Evolutionary conservation across 2,113 vertebrate genomes (phyloP).

Genomic region (Pipa parva): DNA sequence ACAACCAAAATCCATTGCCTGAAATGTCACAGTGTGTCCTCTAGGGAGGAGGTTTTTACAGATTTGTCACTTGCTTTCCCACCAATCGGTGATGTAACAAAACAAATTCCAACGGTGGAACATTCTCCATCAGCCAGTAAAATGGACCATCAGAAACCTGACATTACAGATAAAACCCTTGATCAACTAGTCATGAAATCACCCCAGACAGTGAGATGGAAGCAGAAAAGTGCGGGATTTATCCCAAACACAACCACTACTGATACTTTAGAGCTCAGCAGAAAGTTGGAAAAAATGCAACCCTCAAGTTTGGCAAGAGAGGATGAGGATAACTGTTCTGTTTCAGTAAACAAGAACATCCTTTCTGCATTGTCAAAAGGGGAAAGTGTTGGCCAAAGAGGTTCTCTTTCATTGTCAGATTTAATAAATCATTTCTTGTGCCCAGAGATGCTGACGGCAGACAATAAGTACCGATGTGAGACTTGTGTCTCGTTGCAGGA

Average conservation of each 20-base stretch:
- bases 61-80: constrained; percentile 76
- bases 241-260: not conserved
- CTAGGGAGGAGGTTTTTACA: constrained; percentile 74
- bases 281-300: not conserved
- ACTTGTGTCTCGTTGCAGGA: constrained; percentile 70
- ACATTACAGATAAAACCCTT: constrained; percentile 15
- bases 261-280: constrained; percentile 40
- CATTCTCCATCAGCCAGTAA: constrained; percentile 47
- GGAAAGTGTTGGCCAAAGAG: constrained; percentile 29
- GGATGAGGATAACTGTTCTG: not conserved
- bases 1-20: constrained; percentile 71
- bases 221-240: constrained; percentile 6
- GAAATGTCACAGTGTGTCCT: constrained; percentile 68
- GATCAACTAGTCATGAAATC: constrained; percentile 37
- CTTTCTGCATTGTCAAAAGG: not conserved
- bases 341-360: not conserved
- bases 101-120: not conserved
- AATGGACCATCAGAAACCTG: constrained; percentile 24
- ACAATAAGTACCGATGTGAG: constrained; percentile 75
- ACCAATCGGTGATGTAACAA: constrained; percentile 43
- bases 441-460: constrained; percentile 66
- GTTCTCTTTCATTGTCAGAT: constrained; percentile 65
- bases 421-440: constrained; percentile 77
- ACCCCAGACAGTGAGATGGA: constrained; percentile 49
- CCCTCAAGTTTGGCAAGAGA: not conserved